Percentiles rank a stretch among this genome's conserved stretches.
Conservation (phyloP, 2,797 vertebrate species). For the Peromyscus aztecus region DNA sequence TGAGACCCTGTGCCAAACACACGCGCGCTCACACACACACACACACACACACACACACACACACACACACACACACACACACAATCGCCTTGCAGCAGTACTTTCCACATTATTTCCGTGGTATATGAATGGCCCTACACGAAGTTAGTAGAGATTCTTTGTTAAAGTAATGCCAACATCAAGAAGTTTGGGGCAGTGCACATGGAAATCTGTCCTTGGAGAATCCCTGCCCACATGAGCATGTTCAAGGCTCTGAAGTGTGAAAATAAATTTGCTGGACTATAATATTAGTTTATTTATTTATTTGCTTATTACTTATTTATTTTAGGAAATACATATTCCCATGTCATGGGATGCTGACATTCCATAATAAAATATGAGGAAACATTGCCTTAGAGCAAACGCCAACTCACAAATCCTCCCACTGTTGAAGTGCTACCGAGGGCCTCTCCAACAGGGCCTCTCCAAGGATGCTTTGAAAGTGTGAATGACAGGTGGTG, state of each 20-base stretch:
- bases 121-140: background rate
- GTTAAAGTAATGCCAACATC: slow-evolving; percentile 31
- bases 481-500: background rate
- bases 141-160: slow-evolving; percentile 18
- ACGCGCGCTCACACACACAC: background rate
- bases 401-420: slow-evolving; percentile 23
- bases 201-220: background rate
- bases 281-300: background rate
- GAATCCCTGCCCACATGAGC: background rate
- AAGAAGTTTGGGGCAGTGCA: background rate
- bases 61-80: background rate
- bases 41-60: background rate
- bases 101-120: slow-evolving; percentile 59
- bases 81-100: background rate
- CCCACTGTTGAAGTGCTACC: background rate
- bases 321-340: background rate
- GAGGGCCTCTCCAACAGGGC: background rate
- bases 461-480: background rate
- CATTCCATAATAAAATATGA: slow-evolving; percentile 26
- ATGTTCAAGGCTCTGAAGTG: slow-evolving; percentile 33
- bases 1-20: background rate
- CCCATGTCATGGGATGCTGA: background rate
- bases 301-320: background rate
- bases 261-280: slow-evolving; percentile 39
- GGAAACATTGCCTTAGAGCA: background rate